phyloP scores from a whole-genome alignment of 2,888 invertebrate species.

The Aquatica leii region DNA sequence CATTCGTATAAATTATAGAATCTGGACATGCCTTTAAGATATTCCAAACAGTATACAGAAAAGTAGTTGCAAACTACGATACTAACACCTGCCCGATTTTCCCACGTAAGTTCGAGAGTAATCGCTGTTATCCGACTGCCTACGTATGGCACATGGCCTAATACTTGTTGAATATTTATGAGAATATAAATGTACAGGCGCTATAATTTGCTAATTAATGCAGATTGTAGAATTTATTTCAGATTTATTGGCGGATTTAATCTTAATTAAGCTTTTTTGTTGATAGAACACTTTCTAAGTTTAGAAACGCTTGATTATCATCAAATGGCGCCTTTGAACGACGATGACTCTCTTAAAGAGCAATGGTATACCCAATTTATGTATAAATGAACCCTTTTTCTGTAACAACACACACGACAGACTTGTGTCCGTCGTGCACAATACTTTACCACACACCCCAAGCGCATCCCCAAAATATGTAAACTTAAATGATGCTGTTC shows the following conservation, averaged over 20 bases:
- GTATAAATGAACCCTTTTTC: not conserved
- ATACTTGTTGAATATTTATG: slow-evolving; percentile 53
- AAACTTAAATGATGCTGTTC: slow-evolving; percentile 33
- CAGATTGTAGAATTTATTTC: slow-evolving; percentile 38
- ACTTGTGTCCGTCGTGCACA: slow-evolving; percentile 25
- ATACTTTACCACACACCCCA: slow-evolving; percentile 2
- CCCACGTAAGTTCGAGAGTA: slow-evolving; percentile 50
- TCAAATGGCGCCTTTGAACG: not conserved
- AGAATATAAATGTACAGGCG: slow-evolving; percentile 48
- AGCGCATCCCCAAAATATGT: slow-evolving; percentile 10
- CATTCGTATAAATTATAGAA: slow-evolving; percentile 36
- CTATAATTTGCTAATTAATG: slow-evolving; percentile 56
- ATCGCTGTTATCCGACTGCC: slow-evolving; percentile 39
- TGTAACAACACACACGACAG: slow-evolving; percentile 23
- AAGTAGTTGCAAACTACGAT: slow-evolving; percentile 42
- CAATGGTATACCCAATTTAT: no score
- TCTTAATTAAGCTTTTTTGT: slow-evolving; percentile 18
- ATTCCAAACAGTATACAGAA: slow-evolving; percentile 44
- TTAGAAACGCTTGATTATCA: not conserved
- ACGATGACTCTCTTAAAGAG: no score
- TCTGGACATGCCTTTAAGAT: slow-evolving; percentile 38
- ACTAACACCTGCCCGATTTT: slow-evolving; percentile 57
- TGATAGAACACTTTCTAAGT: slow-evolving; percentile 5
- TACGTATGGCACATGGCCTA: slow-evolving; percentile 46
- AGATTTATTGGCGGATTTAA: slow-evolving; percentile 32